A percentile compares a stretch with the other conserved stretches of the same genome.
Conservation (phyloP, 2,888 invertebrate genomes). For the Hetaerina titia region DNA sequence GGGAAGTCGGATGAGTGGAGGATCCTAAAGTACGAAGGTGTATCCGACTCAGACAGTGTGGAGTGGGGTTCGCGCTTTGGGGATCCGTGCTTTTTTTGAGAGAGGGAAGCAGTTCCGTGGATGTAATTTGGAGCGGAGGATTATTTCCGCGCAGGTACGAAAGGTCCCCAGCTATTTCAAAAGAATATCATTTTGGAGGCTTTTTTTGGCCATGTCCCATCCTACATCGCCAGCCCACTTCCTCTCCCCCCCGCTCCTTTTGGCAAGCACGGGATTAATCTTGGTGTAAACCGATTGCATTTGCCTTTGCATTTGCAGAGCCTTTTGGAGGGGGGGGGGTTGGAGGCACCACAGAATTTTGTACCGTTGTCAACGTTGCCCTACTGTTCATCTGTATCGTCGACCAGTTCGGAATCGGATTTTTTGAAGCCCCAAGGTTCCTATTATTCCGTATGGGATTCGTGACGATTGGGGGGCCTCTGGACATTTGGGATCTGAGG, state of each 20-base stretch:
- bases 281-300: slow-evolving; percentile 12
- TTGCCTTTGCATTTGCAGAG: background rate
- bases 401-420: slow-evolving; percentile 4
- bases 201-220: background rate
- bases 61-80: background rate
- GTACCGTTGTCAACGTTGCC: background rate
- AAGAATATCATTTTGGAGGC: slow-evolving; percentile 23
- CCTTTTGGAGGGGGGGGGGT: background rate
- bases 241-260: background rate
- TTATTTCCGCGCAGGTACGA: slow-evolving; percentile 19
- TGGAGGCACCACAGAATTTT: background rate
- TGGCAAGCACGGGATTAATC: slow-evolving; percentile 23
- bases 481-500: background rate
- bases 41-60: background rate
- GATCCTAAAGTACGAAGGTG: background rate
- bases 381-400: background rate
- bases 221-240: background rate
- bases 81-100: background rate
- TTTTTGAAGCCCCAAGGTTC: background rate
- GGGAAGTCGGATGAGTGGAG: background rate
- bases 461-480: background rate
- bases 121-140: slow-evolving; percentile 16
- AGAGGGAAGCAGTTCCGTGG: background rate
- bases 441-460: background rate
- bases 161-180: background rate